A percentile compares a stretch with the other conserved stretches of the same genome.
Evolutionary conservation across 1,140 invertebrate species (phyloP).

Genomic region (Tetramorium simillimum): DNA sequence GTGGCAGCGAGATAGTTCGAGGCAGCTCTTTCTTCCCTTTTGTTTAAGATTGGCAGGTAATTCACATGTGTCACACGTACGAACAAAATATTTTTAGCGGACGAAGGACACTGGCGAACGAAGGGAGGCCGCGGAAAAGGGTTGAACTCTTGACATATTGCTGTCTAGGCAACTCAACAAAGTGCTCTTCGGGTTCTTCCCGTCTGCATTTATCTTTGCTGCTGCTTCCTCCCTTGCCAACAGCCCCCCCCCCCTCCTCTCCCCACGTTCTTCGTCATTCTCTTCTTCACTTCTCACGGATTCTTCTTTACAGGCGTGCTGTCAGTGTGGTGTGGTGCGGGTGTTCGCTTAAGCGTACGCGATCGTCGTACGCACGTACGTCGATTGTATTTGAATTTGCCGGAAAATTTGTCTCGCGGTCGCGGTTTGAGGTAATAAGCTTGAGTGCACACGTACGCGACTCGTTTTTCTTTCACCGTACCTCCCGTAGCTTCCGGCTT

Average conservation of each 20-base stretch:
- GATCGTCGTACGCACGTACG: not conserved
- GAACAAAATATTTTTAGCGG: conserved; percentile 39
- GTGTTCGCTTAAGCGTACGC: not conserved
- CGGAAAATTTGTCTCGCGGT: not conserved
- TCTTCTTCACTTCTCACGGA: conserved; percentile 44
- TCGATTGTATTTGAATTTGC: not conserved
- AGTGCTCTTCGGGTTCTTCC: conserved; percentile 78
- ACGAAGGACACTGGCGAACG: conserved; percentile 43
- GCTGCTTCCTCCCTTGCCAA: conserved; percentile 68
- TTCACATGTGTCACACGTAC: conserved; percentile 55
- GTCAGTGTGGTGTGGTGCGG: conserved; percentile 49
- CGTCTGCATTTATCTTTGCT: conserved; percentile 67
- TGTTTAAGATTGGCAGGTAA: conserved; percentile 53
- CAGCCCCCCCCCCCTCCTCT: not conserved
- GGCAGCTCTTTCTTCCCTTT: conserved; percentile 21
- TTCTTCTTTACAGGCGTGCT: conserved; percentile 49
- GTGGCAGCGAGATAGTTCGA: conserved; percentile 30
- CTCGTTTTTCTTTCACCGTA: not conserved
- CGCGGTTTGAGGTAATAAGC: conserved; percentile 5
- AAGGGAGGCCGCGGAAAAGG: conserved; percentile 59
- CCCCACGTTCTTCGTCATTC: not conserved
- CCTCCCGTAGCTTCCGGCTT: not conserved
- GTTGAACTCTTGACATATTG: conserved; percentile 82
- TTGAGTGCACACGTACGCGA: not conserved
- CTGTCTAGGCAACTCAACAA: conserved; percentile 81